Conservation (phyloP, 2,888 invertebrate species). For the Cylloceria caligata region DNA sequence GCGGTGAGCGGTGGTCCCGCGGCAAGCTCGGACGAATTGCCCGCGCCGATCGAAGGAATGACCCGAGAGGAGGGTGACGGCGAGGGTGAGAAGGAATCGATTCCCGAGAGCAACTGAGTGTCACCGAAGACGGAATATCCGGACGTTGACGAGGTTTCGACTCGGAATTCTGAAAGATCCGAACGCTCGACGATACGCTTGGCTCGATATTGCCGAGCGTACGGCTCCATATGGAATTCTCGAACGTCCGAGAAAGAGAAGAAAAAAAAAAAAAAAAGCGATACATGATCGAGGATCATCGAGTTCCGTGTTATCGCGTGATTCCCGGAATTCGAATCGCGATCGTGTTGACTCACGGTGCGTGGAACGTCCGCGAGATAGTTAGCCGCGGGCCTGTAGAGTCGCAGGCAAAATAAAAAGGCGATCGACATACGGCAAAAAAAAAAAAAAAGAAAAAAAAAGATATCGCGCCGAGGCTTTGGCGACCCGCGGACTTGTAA, state of each 20-base stretch:
- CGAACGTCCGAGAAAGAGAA: neutral
- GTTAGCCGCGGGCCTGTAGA: slow-evolving; percentile 44
- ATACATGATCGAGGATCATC: slow-evolving; percentile 3
- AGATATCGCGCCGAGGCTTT: slow-evolving; percentile 4
- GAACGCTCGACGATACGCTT: slow-evolving; percentile 2
- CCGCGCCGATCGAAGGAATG: slow-evolving; percentile 85
- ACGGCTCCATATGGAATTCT: neutral
- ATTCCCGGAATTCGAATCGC: neutral
- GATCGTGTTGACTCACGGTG: slow-evolving; percentile 48
- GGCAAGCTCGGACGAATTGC: slow-evolving; percentile 63
- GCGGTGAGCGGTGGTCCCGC: slow-evolving; percentile 67
- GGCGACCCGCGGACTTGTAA: slow-evolving; percentile 72
- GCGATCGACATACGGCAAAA: neutral
- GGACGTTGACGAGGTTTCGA: slow-evolving; percentile 17
- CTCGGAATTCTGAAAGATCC: neutral
- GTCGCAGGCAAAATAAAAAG: neutral
- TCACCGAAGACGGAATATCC: slow-evolving; percentile 28
- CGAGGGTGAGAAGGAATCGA: slow-evolving; percentile 82
- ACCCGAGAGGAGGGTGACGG: slow-evolving; percentile 87
- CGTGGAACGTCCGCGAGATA: slow-evolving; percentile 65
- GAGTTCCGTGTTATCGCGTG: neutral
- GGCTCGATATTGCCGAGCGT: slow-evolving; percentile 7
- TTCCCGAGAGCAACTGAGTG: slow-evolving; percentile 81
- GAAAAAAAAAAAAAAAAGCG: neutral
- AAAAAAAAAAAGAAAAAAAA: slow-evolving; percentile 25